These are phyloP conservation scores for Rhipidura dahli DNA, from an alignment of 2,113 vertebrate genomes.

Conservation along the genomic window DNA sequence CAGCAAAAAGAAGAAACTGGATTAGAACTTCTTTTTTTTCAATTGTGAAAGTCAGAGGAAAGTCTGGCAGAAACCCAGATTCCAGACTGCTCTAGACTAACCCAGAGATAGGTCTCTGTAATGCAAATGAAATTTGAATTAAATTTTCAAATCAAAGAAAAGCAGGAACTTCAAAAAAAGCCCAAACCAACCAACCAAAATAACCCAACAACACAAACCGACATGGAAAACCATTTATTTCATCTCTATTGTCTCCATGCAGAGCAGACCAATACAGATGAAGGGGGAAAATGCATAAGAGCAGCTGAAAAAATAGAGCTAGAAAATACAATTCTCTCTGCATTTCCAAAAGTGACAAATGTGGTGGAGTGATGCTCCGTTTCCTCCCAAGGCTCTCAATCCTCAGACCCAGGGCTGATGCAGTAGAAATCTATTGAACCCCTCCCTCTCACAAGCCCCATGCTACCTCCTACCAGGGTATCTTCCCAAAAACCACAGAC, in stretches of 20 bases:
- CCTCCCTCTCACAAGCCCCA: background rate
- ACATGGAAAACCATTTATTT: conserved; percentile 49
- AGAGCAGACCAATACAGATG: conserved; percentile 65
- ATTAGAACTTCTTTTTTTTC: background rate
- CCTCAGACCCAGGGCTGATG: background rate
- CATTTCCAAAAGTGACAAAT: conserved; percentile 57
- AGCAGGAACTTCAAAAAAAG: background rate
- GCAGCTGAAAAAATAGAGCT: conserved; percentile 62
- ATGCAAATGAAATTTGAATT: background rate
- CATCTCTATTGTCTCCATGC: conserved; percentile 64
- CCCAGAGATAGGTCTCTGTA: background rate
- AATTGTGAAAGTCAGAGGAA: background rate
- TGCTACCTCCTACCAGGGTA: background rate
- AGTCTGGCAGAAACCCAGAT: background rate
- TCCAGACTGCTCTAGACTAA: background rate
- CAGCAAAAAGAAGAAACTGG: background rate
- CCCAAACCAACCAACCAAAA: background rate
- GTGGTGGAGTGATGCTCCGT: background rate
- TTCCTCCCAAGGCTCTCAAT: background rate
- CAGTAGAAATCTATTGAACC: background rate
- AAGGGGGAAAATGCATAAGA: conserved; percentile 47
- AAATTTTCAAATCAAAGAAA: background rate
- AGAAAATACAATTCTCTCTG: conserved; percentile 59
- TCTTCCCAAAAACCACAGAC: conserved; percentile 20
- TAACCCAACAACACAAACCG: background rate